phyloP scores from a whole-genome alignment of 2,113 vertebrate genomes.

The Macrotis lagotis region DNA sequence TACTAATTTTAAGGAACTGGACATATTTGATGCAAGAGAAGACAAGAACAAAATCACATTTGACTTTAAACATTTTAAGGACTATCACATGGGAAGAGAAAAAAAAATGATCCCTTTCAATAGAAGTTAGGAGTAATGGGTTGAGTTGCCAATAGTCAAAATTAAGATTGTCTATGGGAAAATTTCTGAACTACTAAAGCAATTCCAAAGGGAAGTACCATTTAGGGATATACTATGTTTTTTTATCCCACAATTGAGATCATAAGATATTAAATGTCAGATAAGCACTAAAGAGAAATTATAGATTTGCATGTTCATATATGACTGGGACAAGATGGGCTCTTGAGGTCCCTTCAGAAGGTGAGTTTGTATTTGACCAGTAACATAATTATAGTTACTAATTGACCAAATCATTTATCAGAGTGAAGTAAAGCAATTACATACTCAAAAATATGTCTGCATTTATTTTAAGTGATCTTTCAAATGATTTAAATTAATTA shows the following conservation, averaged over 20 bases:
- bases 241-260: not conserved
- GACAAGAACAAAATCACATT: not conserved
- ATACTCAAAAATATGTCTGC: not conserved
- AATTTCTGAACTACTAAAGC: not conserved
- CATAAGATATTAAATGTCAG: not conserved
- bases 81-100: not conserved
- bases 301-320: not conserved
- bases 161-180: not conserved
- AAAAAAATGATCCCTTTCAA: no score
- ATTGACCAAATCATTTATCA: not conserved
- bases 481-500: not conserved
- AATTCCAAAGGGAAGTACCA: not conserved
- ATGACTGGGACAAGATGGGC: not conserved
- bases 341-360: not conserved
- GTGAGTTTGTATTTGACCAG: not conserved
- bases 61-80: not conserved
- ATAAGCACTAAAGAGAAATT: not conserved
- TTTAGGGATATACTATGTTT: not conserved
- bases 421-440: not conserved
- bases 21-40: not conserved
- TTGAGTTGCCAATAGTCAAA: not conserved
- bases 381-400: not conserved
- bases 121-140: not conserved
- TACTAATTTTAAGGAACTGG: not conserved
- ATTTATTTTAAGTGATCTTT: slow-evolving; percentile 1